phyloP scores from a whole-genome alignment of 2,113 vertebrate genomes.

The Oxyruncus cristatus region DNA sequence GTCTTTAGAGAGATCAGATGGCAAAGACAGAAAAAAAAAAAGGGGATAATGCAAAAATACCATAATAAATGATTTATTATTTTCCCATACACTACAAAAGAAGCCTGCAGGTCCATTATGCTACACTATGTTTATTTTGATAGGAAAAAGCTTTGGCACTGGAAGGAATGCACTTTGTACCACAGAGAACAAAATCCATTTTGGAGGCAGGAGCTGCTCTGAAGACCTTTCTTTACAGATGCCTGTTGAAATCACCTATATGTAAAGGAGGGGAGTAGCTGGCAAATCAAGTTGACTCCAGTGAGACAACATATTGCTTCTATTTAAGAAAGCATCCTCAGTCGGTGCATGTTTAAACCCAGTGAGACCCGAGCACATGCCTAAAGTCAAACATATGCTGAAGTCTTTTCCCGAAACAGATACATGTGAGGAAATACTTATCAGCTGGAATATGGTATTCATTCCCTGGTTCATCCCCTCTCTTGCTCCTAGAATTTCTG shows the following conservation, averaged over 20 bases:
- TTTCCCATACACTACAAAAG: not conserved
- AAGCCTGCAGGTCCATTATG: not conserved
- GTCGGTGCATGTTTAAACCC: slow-evolving; percentile 3
- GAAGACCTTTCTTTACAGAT: not conserved
- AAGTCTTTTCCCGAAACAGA: slow-evolving; percentile 41
- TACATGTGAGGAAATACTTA: slow-evolving; percentile 22
- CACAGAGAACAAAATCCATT: not conserved
- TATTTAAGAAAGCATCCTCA: slow-evolving; percentile 30
- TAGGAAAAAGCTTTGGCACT: not conserved
- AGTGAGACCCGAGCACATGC: slow-evolving; percentile 37
- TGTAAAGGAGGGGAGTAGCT: not conserved
- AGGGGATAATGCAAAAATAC: not conserved
- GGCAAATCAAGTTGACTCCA: slow-evolving; percentile 3
- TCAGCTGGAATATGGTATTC: slow-evolving; percentile 4
- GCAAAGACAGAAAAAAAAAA: not conserved
- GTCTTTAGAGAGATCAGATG: not conserved
- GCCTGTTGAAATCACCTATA: not conserved
- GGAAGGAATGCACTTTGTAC: not conserved
- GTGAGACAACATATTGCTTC: slow-evolving; percentile 31
- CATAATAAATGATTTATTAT: not conserved
- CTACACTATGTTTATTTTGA: not conserved
- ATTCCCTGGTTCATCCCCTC: not conserved
- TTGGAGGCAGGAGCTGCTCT: not conserved
- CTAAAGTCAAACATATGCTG: slow-evolving; percentile 35
- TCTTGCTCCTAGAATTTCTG: not conserved